Evolutionary conservation across 2,113 vertebrate genomes (phyloP), one percentile per base, ranked within the genome.

Genomic region (Oceanites oceanicus): DNA sequence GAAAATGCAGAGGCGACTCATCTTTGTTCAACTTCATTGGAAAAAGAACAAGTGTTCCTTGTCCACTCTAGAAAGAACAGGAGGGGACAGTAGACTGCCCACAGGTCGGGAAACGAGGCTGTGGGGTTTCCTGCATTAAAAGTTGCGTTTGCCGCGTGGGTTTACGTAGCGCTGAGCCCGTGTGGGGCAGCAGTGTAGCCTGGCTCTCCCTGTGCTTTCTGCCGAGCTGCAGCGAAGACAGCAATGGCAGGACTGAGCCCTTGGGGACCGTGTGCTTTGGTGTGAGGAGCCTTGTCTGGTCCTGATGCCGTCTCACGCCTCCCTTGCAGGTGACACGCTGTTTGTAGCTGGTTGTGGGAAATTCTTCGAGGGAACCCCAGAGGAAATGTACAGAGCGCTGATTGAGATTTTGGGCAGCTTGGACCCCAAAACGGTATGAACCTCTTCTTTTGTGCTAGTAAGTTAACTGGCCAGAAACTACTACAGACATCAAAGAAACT

Each of bases 261-360:
- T 27, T 0, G 5, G 67, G 77, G 45, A 47, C 56, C 5, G 2
- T 30, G 66, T 29, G 3, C 59, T 27, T 26, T 16, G 68, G 25
- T 21, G 47, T 26, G 71, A 65, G 56, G 25, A 18, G 19, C 32
- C 27, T 40, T 53, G 7, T 4, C 40, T 44, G 92, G 40, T 15
- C 32, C 72, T 92, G 89, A 89, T 6, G 26, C 42, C 6, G 0
- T 70, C 65, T 85, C 65, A 5, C 8, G 14, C 73, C 76, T 77
- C 77, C 82, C 58, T 75, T 93, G 18, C 96, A 99, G 99, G 99
- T 9, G 99, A 99, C 98, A 99, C 99, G 0, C 96, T 99, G 63
- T 99, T 99, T 53, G 98, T 99, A 90, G 99, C 99, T 3, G 99
- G 99, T 23, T 99, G 99, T 30, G 99, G 99, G 58, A 99, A 99